phyloP scores from a whole-genome alignment of 2,888 invertebrate species.

The Cerastoderma edule region DNA sequence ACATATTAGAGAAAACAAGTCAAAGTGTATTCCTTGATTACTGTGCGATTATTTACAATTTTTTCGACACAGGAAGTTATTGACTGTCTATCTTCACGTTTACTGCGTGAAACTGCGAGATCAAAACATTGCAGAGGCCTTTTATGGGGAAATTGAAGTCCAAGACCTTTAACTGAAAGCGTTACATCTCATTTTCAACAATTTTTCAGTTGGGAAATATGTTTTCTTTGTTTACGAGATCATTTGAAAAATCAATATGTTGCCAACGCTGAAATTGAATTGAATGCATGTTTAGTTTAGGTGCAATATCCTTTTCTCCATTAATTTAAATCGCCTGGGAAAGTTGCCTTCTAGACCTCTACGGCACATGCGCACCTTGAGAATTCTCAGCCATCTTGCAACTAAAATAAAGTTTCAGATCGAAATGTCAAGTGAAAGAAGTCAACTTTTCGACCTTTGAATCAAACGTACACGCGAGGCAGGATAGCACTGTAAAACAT shows the following conservation, averaged over 20 bases:
- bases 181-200: too few species aligned
- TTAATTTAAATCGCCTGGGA: constrained; percentile 22
- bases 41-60: constrained; percentile 2
- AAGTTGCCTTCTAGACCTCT: constrained; percentile 31
- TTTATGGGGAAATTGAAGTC: constrained; percentile 12
- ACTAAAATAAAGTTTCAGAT: constrained; percentile 48
- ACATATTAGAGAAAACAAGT: neutral
- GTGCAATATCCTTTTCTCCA: too few species aligned
- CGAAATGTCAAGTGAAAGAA: constrained; percentile 37
- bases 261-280: too few species aligned
- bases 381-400: constrained; percentile 63
- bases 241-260: too few species aligned
- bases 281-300: too few species aligned
- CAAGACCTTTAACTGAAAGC: too few species aligned
- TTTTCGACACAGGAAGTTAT: constrained; percentile 22
- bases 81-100: constrained; percentile 31
- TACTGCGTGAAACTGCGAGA: constrained; percentile 52
- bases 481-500: neutral
- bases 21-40: neutral
- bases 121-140: constrained; percentile 58
- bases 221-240: too few species aligned
- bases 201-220: too few species aligned
- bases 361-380: constrained; percentile 34
- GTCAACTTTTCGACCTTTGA: constrained; percentile 18
- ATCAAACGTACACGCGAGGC: neutral